Conservation (phyloP, 2,797 vertebrate genomes). For the Eulemur rubriventer region DNA sequence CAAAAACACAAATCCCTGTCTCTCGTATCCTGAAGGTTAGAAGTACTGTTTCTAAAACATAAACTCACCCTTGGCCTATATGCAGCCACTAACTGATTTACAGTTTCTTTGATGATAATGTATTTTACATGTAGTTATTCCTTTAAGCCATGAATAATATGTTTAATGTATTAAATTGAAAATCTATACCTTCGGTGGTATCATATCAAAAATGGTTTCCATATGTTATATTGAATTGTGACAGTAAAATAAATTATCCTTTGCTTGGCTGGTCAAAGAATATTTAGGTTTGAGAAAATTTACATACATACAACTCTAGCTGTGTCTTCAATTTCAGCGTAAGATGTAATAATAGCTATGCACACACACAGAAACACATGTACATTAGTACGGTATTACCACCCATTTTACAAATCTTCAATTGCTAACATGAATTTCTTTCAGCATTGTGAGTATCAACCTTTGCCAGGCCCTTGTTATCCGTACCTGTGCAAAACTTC, state of each 20-base stretch:
- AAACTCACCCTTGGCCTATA: background rate
- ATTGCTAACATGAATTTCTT: background rate
- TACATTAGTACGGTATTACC: background rate
- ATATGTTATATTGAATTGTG: background rate
- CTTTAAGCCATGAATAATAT: background rate
- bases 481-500: background rate
- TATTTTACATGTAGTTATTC: background rate
- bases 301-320: background rate
- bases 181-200: background rate
- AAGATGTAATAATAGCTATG: background rate
- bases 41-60: background rate
- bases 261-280: background rate
- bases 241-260: background rate
- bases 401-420: background rate
- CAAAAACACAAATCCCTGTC: background rate
- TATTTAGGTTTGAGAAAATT: background rate
- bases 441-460: background rate
- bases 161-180: background rate
- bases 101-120: background rate
- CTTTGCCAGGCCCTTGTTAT: background rate
- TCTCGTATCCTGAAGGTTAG: background rate
- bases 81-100: background rate
- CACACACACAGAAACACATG: background rate
- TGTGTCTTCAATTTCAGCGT: background rate
- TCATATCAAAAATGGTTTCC: background rate